Percentiles rank a stretch among this genome's conserved stretches.
phyloP scores from a whole-genome alignment of 2,888 invertebrate species.

The Linyphia triangularis region DNA sequence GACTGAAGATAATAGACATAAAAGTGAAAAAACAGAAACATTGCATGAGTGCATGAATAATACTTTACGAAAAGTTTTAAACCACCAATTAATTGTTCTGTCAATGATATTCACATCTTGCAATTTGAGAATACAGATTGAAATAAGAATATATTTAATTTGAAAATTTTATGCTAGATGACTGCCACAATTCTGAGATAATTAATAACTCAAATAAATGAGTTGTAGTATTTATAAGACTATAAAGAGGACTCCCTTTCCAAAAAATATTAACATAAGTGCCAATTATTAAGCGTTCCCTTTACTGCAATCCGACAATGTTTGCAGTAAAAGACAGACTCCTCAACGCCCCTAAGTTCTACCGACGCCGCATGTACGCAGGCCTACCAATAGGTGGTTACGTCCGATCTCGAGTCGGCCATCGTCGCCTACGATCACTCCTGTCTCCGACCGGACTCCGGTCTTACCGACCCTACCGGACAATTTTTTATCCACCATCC shows the following conservation, averaged over 20 bases:
- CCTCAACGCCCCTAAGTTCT: conserved; percentile 57
- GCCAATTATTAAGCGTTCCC: neutral
- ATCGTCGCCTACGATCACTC: neutral
- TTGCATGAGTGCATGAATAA: too few species aligned
- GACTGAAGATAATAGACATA: too few species aligned
- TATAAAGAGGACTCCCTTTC: neutral
- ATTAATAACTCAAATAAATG: too few species aligned
- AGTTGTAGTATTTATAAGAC: too few species aligned
- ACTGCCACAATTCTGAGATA: too few species aligned
- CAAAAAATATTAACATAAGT: neutral
- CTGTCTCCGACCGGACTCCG: neutral
- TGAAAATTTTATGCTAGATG: too few species aligned
- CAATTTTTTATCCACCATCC: conserved; percentile 57
- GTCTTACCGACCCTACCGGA: conserved; percentile 16
- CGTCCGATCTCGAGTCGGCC: conserved; percentile 29
- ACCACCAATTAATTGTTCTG: too few species aligned
- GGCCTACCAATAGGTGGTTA: conserved; percentile 55
- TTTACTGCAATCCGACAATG: neutral
- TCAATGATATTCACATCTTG: too few species aligned
- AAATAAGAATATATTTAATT: too few species aligned
- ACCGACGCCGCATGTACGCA: conserved; percentile 50
- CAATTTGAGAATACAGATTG: too few species aligned
- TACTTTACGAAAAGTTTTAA: too few species aligned
- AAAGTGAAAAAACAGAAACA: too few species aligned
- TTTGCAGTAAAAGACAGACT: conserved; percentile 55